These are phyloP conservation scores for Mylabris sibirica DNA, from an alignment of 2,888 invertebrate species.

Conservation along the genomic window DNA sequence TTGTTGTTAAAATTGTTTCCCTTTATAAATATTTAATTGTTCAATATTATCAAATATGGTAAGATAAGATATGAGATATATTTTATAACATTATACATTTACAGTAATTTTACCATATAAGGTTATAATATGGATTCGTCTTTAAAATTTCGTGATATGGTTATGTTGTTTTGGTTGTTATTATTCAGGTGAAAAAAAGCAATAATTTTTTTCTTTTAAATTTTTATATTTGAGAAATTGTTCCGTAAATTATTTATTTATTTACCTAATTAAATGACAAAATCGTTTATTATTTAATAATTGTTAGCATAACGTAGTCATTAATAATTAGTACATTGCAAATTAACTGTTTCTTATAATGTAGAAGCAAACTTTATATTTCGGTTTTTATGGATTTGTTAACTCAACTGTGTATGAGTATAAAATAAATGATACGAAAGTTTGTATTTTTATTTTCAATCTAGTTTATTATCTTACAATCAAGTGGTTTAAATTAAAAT, in stretches of 20 bases:
- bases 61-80: constrained; percentile 7
- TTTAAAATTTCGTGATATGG: background rate
- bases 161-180: constrained; percentile 14
- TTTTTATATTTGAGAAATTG: background rate
- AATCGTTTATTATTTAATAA: no score
- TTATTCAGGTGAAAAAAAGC: constrained; percentile 27
- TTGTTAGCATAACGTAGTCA: no score
- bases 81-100: background rate
- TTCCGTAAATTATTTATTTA: constrained; percentile 18
- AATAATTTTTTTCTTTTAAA: constrained; percentile 16
- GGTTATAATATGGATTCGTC: constrained; percentile 31
- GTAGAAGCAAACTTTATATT: no score
- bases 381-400: no score
- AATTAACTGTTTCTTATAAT: no score
- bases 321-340: no score
- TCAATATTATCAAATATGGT: background rate
- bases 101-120: constrained; percentile 27
- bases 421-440: no score
- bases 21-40: background rate
- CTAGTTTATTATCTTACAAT: no score
- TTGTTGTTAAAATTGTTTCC: background rate
- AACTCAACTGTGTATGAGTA: no score
- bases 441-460: no score
- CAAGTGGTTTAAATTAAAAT: no score
- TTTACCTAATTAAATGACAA: constrained; percentile 9